Evolutionary conservation across 2,888 invertebrate genomes (phyloP).

Genomic region (Isoperla grammatica): DNA sequence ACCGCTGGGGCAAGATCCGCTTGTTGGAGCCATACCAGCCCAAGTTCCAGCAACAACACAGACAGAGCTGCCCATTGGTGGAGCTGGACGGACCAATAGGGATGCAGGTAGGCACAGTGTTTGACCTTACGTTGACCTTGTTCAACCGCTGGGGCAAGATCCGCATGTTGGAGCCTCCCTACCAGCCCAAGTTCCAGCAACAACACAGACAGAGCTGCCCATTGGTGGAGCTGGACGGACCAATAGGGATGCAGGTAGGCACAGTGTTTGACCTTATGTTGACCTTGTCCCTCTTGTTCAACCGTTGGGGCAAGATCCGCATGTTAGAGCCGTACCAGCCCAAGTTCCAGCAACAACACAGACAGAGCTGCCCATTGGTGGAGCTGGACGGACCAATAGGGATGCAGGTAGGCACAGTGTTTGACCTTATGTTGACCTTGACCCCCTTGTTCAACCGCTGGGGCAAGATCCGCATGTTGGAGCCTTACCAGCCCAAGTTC

Average conservation of each 20-base stretch:
- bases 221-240: constrained; percentile 51
- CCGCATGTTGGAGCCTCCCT: constrained; percentile 85
- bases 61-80: constrained; percentile 67
- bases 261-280: no score
- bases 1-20: constrained; percentile 91
- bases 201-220: constrained; percentile 75
- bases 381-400: constrained; percentile 48
- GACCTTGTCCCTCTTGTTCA: no score
- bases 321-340: constrained; percentile 90
- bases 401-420: constrained; percentile 38
- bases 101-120: constrained; percentile 38
- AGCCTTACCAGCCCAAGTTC: constrained; percentile 87
- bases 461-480: constrained; percentile 91
- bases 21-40: constrained; percentile 89
- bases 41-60: constrained; percentile 80
- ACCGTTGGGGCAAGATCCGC: constrained; percentile 91
- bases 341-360: constrained; percentile 80
- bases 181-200: constrained; percentile 86
- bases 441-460: constrained; percentile 94
- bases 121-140: no score
- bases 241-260: constrained; percentile 41
- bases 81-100: constrained; percentile 48
- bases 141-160: constrained; percentile 95
- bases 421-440: no score
- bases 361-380: constrained; percentile 67